Evolutionary conservation across 2,888 invertebrate genomes (phyloP).

Genomic region (Atherix ibis): DNA sequence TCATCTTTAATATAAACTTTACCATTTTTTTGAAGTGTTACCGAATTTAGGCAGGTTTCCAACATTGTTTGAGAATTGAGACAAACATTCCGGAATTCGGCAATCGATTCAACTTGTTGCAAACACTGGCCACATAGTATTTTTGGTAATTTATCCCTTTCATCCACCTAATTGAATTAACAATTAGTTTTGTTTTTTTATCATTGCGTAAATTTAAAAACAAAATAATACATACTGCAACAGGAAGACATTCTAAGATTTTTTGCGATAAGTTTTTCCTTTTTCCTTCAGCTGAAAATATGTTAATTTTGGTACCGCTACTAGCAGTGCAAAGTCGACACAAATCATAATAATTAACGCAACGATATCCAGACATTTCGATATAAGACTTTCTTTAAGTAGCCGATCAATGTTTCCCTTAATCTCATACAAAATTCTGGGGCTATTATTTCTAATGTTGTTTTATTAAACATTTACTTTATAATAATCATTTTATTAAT

Average conservation of each 20-base stretch:
- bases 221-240: constrained; percentile 35
- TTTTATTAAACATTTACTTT: too few relatives aligned
- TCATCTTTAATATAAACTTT: constrained; percentile 47
- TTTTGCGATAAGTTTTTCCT: constrained; percentile 46
- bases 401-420: too few relatives aligned
- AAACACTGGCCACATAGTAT: constrained; percentile 48
- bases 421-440: too few relatives aligned
- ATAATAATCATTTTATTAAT: too few relatives aligned
- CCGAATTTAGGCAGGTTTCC: constrained; percentile 47
- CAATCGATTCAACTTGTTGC: constrained; percentile 43
- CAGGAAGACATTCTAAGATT: constrained; percentile 45
- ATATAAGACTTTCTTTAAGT: too few relatives aligned
- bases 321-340: constrained; percentile 53
- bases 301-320: constrained; percentile 47
- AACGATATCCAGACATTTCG: constrained; percentile 48
- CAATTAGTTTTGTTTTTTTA: neutral
- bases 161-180: constrained; percentile 37
- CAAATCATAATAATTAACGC: constrained; percentile 54
- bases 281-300: constrained; percentile 49
- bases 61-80: constrained; percentile 50
- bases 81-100: constrained; percentile 46
- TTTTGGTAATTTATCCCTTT: constrained; percentile 53
- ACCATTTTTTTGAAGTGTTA: constrained; percentile 45
- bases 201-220: constrained; percentile 1
- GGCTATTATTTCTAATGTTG: too few relatives aligned